Evolutionary conservation across 2,797 vertebrate species (phyloP).

Genomic region (Tamandua tetradactyla): DNA sequence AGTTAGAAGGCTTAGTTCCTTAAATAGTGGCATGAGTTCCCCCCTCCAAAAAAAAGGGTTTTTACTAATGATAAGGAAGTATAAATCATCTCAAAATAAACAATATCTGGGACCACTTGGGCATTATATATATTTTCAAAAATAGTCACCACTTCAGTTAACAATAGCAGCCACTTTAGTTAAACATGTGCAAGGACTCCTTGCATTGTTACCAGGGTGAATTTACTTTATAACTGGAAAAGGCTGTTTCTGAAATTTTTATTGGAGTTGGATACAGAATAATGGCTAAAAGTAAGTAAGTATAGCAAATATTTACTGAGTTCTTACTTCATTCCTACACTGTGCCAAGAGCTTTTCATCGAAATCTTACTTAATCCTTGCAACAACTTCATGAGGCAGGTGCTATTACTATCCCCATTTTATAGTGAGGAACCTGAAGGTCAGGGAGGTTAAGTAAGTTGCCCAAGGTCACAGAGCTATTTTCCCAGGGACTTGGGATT

Average conservation of each 20-base stretch:
- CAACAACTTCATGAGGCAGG: background rate
- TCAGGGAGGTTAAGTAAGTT: background rate
- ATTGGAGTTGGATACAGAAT: background rate
- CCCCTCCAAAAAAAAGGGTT: background rate
- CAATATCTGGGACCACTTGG: slow-evolving; percentile 44
- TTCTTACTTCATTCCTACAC: background rate
- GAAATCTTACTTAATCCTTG: background rate
- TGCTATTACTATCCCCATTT: background rate
- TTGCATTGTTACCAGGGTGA: slow-evolving; percentile 14
- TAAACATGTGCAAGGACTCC: background rate
- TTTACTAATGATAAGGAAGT: slow-evolving; percentile 38
- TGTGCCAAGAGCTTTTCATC: background rate
- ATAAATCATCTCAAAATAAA: slow-evolving; percentile 66
- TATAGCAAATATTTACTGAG: slow-evolving; percentile 18
- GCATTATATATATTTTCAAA: slow-evolving; percentile 39
- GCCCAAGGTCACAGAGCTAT: background rate
- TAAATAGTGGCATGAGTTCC: slow-evolving; percentile 16
- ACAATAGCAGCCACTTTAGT: slow-evolving; percentile 24
- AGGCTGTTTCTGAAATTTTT: slow-evolving; percentile 50
- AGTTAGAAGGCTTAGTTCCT: slow-evolving; percentile 4
- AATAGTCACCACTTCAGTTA: slow-evolving; percentile 4
- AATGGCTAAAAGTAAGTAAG: slow-evolving; percentile 34
- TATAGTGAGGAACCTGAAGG: background rate
- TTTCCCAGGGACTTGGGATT: background rate
- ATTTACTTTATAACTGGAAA: slow-evolving; percentile 56